Evolutionary conservation across 2,113 vertebrate species (phyloP).

Genomic region (Chinchilla lanigera): DNA sequence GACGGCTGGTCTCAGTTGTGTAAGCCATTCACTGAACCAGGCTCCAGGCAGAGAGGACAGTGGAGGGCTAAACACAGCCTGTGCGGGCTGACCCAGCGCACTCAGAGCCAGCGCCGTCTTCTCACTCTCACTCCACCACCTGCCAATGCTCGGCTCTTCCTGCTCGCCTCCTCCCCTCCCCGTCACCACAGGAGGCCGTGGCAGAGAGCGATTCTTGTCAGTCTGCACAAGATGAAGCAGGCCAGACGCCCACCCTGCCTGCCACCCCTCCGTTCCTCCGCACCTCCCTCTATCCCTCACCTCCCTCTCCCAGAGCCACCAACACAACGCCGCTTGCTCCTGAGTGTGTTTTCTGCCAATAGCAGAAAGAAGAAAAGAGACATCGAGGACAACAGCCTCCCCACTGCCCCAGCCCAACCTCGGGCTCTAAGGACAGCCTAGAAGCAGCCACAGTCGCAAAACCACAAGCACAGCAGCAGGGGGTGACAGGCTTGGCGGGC

Average conservation of each 20-base stretch:
- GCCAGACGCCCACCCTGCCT: neutral
- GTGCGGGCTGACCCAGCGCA: neutral
- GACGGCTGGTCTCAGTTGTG: neutral
- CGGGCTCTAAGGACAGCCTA: neutral
- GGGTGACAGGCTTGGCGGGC: neutral
- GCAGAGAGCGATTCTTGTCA: neutral
- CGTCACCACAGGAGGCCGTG: neutral
- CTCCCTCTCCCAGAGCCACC: neutral
- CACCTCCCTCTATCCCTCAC: neutral
- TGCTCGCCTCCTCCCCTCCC: neutral
- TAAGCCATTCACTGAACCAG: neutral
- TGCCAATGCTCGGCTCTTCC: neutral
- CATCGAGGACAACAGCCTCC: neutral
- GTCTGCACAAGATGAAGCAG: neutral
- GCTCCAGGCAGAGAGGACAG: neutral
- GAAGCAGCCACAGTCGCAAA: constrained; percentile 23
- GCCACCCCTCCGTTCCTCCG: neutral
- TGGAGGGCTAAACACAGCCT: neutral
- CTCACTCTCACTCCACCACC: neutral
- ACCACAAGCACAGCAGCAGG: neutral
- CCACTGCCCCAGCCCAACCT: neutral
- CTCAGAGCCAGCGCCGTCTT: neutral
- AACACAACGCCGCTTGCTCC: neutral
- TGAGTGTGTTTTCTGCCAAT: neutral
- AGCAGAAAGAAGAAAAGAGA: neutral